These are phyloP conservation scores for Calephelis virginiensis DNA, from an alignment of 1,140 invertebrate genomes.

Conservation along the genomic window DNA sequence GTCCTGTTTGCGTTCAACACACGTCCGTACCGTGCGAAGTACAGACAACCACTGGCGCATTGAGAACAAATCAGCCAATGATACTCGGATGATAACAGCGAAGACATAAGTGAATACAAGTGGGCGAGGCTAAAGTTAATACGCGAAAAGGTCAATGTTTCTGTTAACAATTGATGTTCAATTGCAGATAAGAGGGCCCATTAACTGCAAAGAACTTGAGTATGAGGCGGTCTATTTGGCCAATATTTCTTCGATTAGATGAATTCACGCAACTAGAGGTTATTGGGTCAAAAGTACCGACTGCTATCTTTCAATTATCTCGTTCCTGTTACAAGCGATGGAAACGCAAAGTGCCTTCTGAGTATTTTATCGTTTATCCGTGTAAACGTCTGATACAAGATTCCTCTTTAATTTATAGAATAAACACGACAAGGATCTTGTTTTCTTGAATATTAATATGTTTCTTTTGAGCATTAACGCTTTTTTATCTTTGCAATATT, in stretches of 20 bases:
- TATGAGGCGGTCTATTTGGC: constrained; percentile 17
- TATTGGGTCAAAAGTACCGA: constrained; percentile 16
- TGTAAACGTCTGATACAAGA: background rate
- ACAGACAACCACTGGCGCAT: constrained; percentile 35
- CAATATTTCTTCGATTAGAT: constrained; percentile 20
- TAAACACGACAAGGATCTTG: background rate
- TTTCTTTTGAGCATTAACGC: background rate
- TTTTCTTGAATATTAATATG: background rate
- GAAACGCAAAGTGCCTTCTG: background rate
- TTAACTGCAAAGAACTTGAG: constrained; percentile 14
- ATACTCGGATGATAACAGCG: constrained; percentile 53
- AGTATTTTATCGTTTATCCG: background rate
- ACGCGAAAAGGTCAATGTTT: constrained; percentile 71
- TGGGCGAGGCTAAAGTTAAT: constrained; percentile 42
- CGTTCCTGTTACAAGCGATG: constrained; percentile 5
- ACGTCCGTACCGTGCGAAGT: constrained; percentile 35
- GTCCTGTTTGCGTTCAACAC: background rate
- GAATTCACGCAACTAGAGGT: constrained; percentile 17
- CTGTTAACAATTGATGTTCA: constrained; percentile 53
- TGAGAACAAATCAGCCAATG: constrained; percentile 35
- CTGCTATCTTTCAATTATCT: constrained; percentile 15
- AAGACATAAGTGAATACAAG: constrained; percentile 31
- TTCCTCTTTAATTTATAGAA: constrained; percentile 3
- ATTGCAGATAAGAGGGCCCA: constrained; percentile 35
- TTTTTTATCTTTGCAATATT: background rate